A percentile compares a stretch with the other conserved stretches of the same genome.
These are phyloP conservation scores for Delphinus delphis DNA, from an alignment of 2,113 vertebrate genomes.

Conservation along the genomic window DNA sequence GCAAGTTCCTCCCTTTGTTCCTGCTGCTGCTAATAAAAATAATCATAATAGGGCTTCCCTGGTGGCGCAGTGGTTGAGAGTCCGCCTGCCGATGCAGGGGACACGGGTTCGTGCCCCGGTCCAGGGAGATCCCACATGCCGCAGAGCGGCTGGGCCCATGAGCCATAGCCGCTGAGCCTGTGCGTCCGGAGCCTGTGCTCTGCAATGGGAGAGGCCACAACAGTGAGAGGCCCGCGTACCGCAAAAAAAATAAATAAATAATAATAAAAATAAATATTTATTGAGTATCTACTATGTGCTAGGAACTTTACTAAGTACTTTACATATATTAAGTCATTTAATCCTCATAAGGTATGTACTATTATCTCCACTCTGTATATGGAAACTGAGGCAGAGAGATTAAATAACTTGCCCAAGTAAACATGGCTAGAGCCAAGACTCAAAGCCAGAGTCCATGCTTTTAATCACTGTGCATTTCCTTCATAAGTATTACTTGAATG, in stretches of 20 bases:
- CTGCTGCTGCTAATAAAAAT: background rate
- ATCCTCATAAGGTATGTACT: background rate
- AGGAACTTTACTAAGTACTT: background rate
- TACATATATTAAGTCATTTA: background rate
- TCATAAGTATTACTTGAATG: background rate
- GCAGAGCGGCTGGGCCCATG: rapidly evolving
- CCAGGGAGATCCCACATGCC: no score
- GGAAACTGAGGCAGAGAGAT: background rate
- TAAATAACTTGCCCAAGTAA: background rate
- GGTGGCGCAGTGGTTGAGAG: no score
- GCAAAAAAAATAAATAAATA: background rate
- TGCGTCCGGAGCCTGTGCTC: no score
- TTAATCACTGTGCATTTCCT: background rate
- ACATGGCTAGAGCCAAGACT: background rate
- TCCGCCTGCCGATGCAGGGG: no score
- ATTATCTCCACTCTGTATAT: background rate
- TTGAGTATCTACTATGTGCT: background rate
- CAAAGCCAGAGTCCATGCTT: background rate
- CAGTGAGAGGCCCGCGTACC: no score
- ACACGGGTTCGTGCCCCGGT: no score
- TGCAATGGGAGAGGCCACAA: no score
- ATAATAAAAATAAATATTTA: background rate
- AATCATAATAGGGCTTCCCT: background rate
- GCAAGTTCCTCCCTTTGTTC: background rate
- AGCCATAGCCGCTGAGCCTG: no score